These are phyloP conservation scores for Eristalinus aeneus DNA, from an alignment of 2,888 invertebrate species.

Conservation along the genomic window DNA sequence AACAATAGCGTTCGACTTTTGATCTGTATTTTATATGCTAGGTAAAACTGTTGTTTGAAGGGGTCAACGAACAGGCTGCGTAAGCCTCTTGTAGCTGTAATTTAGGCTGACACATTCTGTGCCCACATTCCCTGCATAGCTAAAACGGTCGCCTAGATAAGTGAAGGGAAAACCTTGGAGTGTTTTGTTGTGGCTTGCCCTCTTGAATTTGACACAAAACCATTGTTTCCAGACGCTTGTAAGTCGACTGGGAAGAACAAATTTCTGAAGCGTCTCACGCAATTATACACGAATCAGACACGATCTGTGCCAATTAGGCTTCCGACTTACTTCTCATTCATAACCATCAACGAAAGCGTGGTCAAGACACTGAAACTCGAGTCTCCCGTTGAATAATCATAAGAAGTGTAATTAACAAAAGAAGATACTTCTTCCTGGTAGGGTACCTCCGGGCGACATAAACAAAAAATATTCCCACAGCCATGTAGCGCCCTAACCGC, in stretches of 20 bases:
- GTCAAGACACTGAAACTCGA: conserved; percentile 1
- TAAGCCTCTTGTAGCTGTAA: too few species aligned
- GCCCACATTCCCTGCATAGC: too few species aligned
- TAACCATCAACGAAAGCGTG: conserved; percentile 2
- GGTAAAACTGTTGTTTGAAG: too few species aligned
- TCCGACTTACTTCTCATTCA: conserved; percentile 26
- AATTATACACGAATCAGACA: neutral
- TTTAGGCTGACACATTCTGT: too few species aligned
- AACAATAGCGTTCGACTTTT: too few species aligned
- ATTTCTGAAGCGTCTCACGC: neutral
- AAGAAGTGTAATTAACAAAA: conserved; percentile 50
- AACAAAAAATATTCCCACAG: conserved; percentile 58
- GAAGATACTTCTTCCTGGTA: conserved; percentile 34
- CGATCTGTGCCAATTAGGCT: neutral
- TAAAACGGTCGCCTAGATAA: too few species aligned
- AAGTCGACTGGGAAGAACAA: neutral
- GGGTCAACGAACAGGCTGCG: too few species aligned
- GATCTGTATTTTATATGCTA: too few species aligned
- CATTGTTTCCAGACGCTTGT: neutral
- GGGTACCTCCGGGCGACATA: conserved; percentile 26
- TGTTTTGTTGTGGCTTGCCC: too few species aligned
- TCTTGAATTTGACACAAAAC: neutral
- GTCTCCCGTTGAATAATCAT: conserved; percentile 19
- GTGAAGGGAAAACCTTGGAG: too few species aligned
- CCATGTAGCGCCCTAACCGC: conserved; percentile 56